Evolutionary conservation across 2,888 invertebrate genomes (phyloP), one percentile per base, ranked within the genome.

Genomic region (Blastobasis adustella): DNA sequence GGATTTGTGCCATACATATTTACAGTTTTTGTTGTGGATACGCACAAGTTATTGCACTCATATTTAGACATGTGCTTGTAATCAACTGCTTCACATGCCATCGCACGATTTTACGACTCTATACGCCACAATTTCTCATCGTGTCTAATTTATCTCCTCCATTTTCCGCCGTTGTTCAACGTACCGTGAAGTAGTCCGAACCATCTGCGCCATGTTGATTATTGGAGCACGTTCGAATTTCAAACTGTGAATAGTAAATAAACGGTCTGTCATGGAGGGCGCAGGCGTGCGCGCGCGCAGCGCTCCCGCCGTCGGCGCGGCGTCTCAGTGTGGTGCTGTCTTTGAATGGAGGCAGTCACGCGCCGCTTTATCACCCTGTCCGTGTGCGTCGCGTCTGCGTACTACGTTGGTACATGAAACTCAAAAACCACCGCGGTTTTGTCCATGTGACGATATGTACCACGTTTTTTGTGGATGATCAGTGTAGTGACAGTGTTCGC

Each of bases 221-320:
- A 83, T 73, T 81, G 71, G 77, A 83, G 75, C 79, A 80, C 79
- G 78, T 78, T 83, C 66, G 76, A 73, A 79, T 76, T 83, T 82
- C 74, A 74, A 85, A 83, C 76, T 76, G 77, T 79, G 81, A 81
- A 82, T 82, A 80, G 82, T 84, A 85, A 84, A 83, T 87, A 86
- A 83, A 85, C 82, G 79, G 76, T 73, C 67, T 66, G 74, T 67
- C 68, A 73, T 72, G 73, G 76, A 72, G 71, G 76, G 72, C 76
- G 71, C 62, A 67, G 66, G 67, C 71, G 67, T 73, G 82, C 82
- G 82, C 80, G 81, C 71, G 78, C 83, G 77, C 74, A 62, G 68
- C 51, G 67, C 63, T 64, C 65, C 50, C 57, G 47, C 56, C 43
- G 49, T 45, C 50, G 62, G 66, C 62, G 66, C 62, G 62, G 65